Evolutionary conservation across 2,797 vertebrate genomes (phyloP).

Genomic region (Nyctibius grandis): DNA sequence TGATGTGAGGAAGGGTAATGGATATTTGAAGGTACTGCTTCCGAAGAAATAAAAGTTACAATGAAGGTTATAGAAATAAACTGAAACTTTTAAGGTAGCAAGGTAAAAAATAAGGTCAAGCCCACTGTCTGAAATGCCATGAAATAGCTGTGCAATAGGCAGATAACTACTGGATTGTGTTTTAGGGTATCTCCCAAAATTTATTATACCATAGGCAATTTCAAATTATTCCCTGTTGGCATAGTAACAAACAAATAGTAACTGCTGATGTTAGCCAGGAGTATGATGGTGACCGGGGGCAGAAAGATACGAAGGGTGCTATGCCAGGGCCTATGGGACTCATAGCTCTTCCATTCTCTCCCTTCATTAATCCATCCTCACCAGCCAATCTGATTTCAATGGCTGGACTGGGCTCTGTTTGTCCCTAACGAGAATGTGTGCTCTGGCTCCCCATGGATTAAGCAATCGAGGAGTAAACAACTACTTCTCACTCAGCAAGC

Average conservation of each 20-base stretch:
- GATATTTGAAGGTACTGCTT: not conserved
- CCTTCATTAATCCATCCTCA: not conserved
- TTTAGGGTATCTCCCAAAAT: not conserved
- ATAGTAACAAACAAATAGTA: not conserved
- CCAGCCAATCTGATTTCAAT: not conserved
- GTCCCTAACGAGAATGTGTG: not conserved
- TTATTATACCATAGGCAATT: not conserved
- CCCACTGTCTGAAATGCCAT: not conserved
- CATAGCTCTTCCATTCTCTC: not conserved
- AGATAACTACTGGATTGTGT: not conserved
- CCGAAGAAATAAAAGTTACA: not conserved
- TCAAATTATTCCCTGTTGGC: not conserved
- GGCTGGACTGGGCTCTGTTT: not conserved
- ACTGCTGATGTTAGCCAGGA: not conserved
- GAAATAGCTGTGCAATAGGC: not conserved
- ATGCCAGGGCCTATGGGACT: not conserved
- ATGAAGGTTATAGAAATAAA: not conserved
- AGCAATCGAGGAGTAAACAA: fast-evolving
- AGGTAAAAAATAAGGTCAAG: not conserved
- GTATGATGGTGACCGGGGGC: not conserved
- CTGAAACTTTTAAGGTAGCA: not conserved
- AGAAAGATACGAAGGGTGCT: not conserved
- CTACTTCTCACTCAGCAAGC: not conserved
- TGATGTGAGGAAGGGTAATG: not conserved
- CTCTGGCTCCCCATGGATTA: not conserved